A percentile compares a stretch with the other conserved stretches of the same genome.
phyloP scores from a whole-genome alignment of 2,797 vertebrate species.

The Setipinna tenuifilis region DNA sequence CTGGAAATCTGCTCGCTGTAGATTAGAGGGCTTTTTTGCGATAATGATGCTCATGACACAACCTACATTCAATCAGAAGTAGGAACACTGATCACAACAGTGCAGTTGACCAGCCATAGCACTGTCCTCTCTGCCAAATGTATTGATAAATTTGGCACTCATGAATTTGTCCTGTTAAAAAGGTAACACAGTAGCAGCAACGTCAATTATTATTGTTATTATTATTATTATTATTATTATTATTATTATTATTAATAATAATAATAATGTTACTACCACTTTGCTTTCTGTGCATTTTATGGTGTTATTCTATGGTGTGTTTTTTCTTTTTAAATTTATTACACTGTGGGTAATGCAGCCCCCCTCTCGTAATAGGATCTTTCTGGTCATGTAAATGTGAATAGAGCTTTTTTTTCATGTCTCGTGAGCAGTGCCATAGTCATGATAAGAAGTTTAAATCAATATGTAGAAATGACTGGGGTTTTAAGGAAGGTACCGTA shows the following conservation, averaged over 20 bases:
- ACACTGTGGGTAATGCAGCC: not conserved
- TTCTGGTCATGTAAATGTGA: slow-evolving; percentile 24
- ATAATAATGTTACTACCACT: not conserved
- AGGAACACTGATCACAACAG: not conserved
- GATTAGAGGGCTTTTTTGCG: not conserved
- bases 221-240: slow-evolving; percentile 7
- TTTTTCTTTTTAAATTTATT: not conserved
- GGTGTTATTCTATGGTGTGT: not conserved
- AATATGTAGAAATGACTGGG: slow-evolving; percentile 58
- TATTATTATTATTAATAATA: slow-evolving; percentile 10
- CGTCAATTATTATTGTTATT: not conserved
- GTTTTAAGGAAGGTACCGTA: slow-evolving; percentile 66
- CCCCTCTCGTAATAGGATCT: slow-evolving; percentile 21
- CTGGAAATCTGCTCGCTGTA: slow-evolving; percentile 17
- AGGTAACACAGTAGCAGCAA: not conserved
- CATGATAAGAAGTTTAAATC: slow-evolving; percentile 73
- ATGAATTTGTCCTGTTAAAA: not conserved
- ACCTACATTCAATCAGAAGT: not conserved
- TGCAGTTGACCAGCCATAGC: not conserved
- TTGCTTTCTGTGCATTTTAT: not conserved
- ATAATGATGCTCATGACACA: slow-evolving; percentile 7
- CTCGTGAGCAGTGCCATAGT: slow-evolving; percentile 58
- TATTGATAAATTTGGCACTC: not conserved
- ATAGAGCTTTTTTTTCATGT: slow-evolving; percentile 22
- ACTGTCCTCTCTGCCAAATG: not conserved